These are phyloP conservation scores for Sander vitreus DNA, from an alignment of 2,113 vertebrate genomes.

Conservation along the genomic window DNA sequence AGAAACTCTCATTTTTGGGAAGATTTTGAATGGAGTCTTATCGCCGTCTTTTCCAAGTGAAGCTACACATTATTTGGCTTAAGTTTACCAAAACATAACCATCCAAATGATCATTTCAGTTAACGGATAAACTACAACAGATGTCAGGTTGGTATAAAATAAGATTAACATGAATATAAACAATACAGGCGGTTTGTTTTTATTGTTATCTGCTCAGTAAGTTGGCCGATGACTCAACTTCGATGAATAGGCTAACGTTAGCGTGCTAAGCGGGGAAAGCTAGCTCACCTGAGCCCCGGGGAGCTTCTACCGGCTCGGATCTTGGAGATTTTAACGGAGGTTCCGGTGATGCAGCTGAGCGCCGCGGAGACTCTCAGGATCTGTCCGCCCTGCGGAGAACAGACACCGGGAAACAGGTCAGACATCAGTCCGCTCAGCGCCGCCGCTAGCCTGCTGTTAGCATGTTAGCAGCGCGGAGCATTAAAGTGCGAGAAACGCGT, in stretches of 20 bases:
- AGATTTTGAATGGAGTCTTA: neutral
- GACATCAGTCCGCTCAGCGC: neutral
- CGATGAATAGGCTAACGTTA: slow-evolving; percentile 75
- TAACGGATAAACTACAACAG: no score
- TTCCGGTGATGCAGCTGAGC: slow-evolving; percentile 91
- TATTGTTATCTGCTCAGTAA: neutral
- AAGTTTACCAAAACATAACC: no score
- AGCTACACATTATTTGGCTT: no score
- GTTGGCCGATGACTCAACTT: slow-evolving; percentile 19
- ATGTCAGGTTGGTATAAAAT: no score
- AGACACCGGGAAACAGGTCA: neutral
- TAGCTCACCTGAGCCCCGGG: slow-evolving; percentile 91
- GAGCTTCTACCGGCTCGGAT: slow-evolving; percentile 95
- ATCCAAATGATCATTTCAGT: no score
- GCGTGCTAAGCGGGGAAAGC: slow-evolving; percentile 50
- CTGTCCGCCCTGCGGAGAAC: slow-evolving; percentile 90
- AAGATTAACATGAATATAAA: no score
- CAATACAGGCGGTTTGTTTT: neutral
- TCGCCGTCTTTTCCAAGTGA: no score
- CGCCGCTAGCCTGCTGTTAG: slow-evolving; percentile 51
- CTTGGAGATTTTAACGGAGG: slow-evolving; percentile 88
- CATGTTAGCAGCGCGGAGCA: slow-evolving; percentile 25
- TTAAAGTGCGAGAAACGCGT: neutral
- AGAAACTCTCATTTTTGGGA: neutral
- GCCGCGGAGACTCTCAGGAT: slow-evolving; percentile 92